Base-by-base conservation (phyloP, 2,113 vertebrate genomes). In the pig (Sus scrofa) region DNA sequence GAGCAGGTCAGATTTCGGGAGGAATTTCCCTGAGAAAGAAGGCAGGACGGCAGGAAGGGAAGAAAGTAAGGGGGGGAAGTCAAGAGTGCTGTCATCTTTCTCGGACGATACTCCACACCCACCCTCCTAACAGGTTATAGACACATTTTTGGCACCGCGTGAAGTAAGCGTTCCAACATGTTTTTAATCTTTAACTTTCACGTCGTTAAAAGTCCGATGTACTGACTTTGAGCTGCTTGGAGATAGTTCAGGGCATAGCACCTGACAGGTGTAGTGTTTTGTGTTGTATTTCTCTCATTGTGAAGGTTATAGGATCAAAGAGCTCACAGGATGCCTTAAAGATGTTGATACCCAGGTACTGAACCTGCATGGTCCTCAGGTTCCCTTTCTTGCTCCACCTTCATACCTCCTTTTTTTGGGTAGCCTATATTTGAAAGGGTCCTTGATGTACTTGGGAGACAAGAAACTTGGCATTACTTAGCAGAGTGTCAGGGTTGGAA, bases 121-220 rank as follows among this genome's bases (percentile, higher is more conserved):
- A 97, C 97, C 98, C 96, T 98, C 98, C 96, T 97, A 99, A 98
- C 98, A 98, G 98, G 98, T 98, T 98, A 97, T 89, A 98, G 98
- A 98, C 99, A 99, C 97, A 98, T 99, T 99, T 99, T 99, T 99
- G 99, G 99, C 99, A 99, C 96, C 26, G 86, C 93, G n/a, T 97
- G 94, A 91, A 97, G 98, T 98, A 99, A 99, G 97, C 70, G 98
- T 99, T 99, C 98, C 99, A 99, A 98, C 98, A 98, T 97, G 98
- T 99, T 99, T 98, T 98, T 98, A 98, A 99, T 98, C 98, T 98
- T 98, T 87, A 74, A 98, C 98, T 98, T 98, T 97, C 97, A 98
- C 26, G 70, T 98, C 97, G 98, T 98, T 98, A 98, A 70, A 98
- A 96, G 98, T 98, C 98, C 99, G 98, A 98, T 99, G 98, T 98